Base-by-base conservation (phyloP, 2,797 vertebrate species). In the Okamejei kenojei region DNA sequence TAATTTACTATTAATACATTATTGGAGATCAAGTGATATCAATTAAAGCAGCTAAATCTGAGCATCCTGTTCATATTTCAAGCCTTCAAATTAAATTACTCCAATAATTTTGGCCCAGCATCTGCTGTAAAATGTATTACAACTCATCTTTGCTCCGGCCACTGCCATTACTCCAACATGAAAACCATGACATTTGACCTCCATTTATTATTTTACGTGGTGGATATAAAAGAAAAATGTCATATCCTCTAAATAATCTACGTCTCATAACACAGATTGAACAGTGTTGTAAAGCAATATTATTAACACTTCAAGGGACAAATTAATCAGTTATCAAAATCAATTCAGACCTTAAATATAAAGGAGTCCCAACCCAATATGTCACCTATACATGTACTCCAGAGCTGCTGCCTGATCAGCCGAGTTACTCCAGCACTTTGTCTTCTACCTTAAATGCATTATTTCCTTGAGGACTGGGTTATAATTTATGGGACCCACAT, bases 381-480 rank as follows among this genome's bases (percentile, higher is more conserved):
- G 45, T 2, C 45, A 45, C 45, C 45, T 3, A 45, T 45, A 45
- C 45, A 3, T 38, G 38, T 38, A 38, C 38, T 38, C 38, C 38
- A 38, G 38, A 38, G 38, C 1, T 38, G 38, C 38, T 38, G 38
- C 38, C 38, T 38, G 38, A 38, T 38, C 38, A 1, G 38, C 38
- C 38, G 38, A 38, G 38, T 38, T 38, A 38, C 38, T 38, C 38
- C 38, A 38, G 38, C 38, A 38, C 38, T 38, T 38, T 38, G 38
- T 38, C 38, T 38, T 38, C 38, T 38, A 38, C 38, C 38, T 38
- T 38, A 76, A 77, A 77, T 77, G 74, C 26, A 10, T 77, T 77
- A n/a, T 77, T 29, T 77, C 74, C 23, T 77, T 77, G 74, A 77
- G n/a, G 74, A n/a, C 74, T 29, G 74, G 29, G 0, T 0, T 0